Evolutionary conservation across 1,140 invertebrate genomes (phyloP), one percentile per base, ranked within the genome.

Genomic region (Atta texana): DNA sequence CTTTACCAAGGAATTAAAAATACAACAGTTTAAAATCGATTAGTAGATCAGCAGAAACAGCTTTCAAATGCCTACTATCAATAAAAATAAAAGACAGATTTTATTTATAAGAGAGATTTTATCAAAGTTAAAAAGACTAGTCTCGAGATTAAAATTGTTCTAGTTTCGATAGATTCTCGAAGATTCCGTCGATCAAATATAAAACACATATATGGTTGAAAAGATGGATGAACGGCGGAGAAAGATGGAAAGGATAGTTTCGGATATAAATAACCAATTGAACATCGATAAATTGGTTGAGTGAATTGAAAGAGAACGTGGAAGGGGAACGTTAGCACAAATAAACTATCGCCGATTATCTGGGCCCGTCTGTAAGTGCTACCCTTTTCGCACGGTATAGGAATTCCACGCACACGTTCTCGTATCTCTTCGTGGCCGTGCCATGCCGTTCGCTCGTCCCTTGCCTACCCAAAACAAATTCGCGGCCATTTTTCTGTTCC

Each of bases 241-340:
- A 57, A n/a, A 51, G 18, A 49, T 44, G 34, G 49, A 74, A 61
- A 5, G 64, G n/a, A n/a, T 21, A 87, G 75, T 72, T 82, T 87
- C 28, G 68, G 86, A 90, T 87, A 88, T 87, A 92, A 90, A 90
- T 87, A 92, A 90, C 92, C 86, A 85, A 90, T 90, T 82, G 88
- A 81, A 44, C 88, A 86, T 90, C 91, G 92, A 92, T 93, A 92
- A 92, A 92, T 93, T 90, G 92, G 88, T 78, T 81, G 89, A 68
- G 24, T 57, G 69, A 84, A 84, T 84, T 74, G 80, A 31, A 31
- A 71, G 39, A 16, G 55, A 8, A 31, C 7, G 6, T 3, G 71
- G 21, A 28, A 6, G 24, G 39, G 8, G 39, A 7, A 10, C 89
- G 80, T 87, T 89, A 80, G 75, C 63, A 91, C 92, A 91, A 92